Conservation (phyloP, 2,797 vertebrate species). For the Sardinella longiceps region DNA sequence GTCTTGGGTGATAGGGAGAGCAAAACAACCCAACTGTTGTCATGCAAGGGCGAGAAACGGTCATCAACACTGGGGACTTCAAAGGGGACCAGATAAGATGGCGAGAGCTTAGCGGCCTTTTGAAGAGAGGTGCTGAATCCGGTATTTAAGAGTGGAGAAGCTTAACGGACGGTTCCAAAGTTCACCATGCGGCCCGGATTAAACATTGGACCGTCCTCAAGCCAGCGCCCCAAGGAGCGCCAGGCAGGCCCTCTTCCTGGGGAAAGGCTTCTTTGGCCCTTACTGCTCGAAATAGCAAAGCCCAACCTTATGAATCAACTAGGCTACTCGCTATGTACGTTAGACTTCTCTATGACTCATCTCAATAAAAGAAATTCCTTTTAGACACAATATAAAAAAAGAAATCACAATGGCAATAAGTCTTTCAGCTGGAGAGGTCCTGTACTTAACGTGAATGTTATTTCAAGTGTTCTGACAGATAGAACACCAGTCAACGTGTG, state of each 20-base stretch:
- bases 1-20: conserved; percentile 38
- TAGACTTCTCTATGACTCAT: background rate
- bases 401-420: background rate
- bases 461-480: conserved; percentile 20
- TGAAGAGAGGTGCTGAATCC: conserved; percentile 52
- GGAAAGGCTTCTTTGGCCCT: conserved; percentile 21
- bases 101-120: conserved; percentile 47
- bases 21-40: conserved; percentile 31
- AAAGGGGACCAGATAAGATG: conserved; percentile 53
- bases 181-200: conserved; percentile 47
- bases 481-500: background rate
- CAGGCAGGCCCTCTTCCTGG: conserved; percentile 43
- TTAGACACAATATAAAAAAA: background rate
- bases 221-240: conserved; percentile 35
- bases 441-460: background rate
- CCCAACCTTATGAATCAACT: background rate
- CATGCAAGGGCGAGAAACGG: conserved; percentile 39
- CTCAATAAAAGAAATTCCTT: background rate
- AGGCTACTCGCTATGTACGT: background rate
- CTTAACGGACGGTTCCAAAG: conserved; percentile 50
- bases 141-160: conserved; percentile 54
- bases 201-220: conserved; percentile 43
- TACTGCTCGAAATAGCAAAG: conserved; percentile 1
- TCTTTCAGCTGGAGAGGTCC: background rate
- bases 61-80: conserved; percentile 39